Evolutionary conservation across 2,113 vertebrate genomes (phyloP).

Genomic region (Perccottus glenii): DNA sequence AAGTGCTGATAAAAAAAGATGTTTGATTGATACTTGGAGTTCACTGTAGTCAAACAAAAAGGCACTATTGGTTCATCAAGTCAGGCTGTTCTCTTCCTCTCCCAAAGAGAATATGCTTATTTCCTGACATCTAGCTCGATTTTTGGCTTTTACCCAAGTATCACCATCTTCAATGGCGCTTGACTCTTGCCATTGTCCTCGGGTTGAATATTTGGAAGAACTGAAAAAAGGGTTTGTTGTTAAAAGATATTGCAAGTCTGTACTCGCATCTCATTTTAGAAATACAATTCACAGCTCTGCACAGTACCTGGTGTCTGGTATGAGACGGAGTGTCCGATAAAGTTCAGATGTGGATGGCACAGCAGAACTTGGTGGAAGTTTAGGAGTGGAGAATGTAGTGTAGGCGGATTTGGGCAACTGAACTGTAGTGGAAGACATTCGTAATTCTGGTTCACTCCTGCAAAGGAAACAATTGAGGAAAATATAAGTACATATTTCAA

Average conservation of each 20-base stretch:
- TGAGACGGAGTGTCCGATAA: slow-evolving; percentile 75
- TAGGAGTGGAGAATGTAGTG: slow-evolving; percentile 71
- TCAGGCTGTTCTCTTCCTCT: slow-evolving; percentile 68
- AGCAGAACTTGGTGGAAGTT: slow-evolving; percentile 56
- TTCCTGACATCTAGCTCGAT: slow-evolving; percentile 45
- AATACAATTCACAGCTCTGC: no score
- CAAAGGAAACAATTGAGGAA: slow-evolving; percentile 3
- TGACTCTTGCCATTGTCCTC: slow-evolving; percentile 64
- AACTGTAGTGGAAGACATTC: slow-evolving; percentile 57
- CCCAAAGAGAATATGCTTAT: slow-evolving; percentile 68
- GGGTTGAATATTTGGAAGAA: slow-evolving; percentile 61
- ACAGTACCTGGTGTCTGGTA: slow-evolving; percentile 82
- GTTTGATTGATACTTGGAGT: slow-evolving; percentile 11
- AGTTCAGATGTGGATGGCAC: slow-evolving; percentile 81
- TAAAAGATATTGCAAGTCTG: no score
- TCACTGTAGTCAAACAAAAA: slow-evolving; percentile 7
- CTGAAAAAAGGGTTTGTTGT: slow-evolving; percentile 23
- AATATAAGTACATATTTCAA: no score
- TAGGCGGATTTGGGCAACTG: slow-evolving; percentile 47
- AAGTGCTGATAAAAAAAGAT: slow-evolving; percentile 4
- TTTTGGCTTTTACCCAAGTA: slow-evolving; percentile 46
- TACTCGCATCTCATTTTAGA: no score
- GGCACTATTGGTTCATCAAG: slow-evolving; percentile 48
- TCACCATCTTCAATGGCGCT: slow-evolving; percentile 47
- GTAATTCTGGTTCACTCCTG: slow-evolving; percentile 77